These are phyloP conservation scores for Ceyx melanurus DNA, from an alignment of 2,113 vertebrate genomes.

Conservation along the genomic window DNA sequence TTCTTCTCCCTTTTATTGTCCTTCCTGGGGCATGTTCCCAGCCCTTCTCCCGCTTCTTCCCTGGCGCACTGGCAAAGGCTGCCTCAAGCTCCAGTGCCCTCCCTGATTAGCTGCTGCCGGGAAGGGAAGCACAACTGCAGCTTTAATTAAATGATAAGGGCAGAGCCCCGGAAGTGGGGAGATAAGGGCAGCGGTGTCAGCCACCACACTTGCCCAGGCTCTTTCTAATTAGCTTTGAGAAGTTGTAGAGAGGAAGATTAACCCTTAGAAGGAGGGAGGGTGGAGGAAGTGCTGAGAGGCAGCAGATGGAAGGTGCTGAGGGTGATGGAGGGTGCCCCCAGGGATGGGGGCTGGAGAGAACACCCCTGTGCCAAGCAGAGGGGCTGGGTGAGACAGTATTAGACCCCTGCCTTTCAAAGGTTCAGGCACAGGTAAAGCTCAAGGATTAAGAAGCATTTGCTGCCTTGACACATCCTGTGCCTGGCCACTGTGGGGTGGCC, in stretches of 20 bases:
- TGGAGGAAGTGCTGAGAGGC: not conserved
- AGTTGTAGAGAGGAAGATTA: constrained; percentile 30
- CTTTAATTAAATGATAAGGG: constrained; percentile 78
- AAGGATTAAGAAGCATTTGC: not conserved
- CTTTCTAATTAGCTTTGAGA: constrained; percentile 58
- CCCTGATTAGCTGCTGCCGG: constrained; percentile 62
- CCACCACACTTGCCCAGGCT: constrained; percentile 46
- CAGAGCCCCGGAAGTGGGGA: constrained; percentile 67
- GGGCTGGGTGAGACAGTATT: not conserved
- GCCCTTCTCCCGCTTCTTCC: not conserved
- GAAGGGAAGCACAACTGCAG: constrained; percentile 35
- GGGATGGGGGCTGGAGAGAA: not conserved
- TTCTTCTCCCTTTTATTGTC: not conserved
- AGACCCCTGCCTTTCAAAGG: not conserved
- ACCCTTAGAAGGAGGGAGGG: not conserved
- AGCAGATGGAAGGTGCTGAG: not conserved
- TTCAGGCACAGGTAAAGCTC: not conserved
- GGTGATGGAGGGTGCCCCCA: too few species aligned
- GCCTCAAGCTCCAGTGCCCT: constrained; percentile 63
- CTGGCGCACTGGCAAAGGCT: not conserved
- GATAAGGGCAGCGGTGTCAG: constrained; percentile 47
- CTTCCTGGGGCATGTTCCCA: not conserved
- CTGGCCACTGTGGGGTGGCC: not conserved
- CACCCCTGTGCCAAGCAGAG: rapidly evolving
- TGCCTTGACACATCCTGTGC: not conserved